These are phyloP conservation scores for Marcusenius ussheri DNA, from an alignment of 2,113 vertebrate genomes.

Conservation along the genomic window DNA sequence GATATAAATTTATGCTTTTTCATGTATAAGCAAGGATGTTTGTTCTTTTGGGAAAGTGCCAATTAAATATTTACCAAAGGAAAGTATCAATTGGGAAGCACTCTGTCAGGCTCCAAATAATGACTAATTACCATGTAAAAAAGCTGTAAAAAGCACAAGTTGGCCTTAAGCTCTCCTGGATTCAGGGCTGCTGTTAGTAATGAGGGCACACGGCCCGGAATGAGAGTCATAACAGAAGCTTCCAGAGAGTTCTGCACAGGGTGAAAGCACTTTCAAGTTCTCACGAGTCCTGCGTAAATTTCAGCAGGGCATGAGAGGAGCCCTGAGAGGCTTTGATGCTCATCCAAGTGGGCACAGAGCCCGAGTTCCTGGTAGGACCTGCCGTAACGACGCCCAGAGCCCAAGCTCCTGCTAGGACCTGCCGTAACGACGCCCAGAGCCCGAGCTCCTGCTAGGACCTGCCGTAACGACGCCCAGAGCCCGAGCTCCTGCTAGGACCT, in stretches of 20 bases:
- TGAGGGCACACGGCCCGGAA: neutral
- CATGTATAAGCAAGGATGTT: neutral
- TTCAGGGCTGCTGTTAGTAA: neutral
- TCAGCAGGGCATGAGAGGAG: neutral
- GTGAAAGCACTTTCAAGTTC: neutral
- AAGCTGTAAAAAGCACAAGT: neutral
- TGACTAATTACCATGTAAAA: neutral
- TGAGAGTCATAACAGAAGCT: neutral
- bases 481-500: neutral
- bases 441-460: neutral
- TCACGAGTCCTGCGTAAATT: neutral
- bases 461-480: neutral
- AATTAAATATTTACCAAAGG: constrained; percentile 6
- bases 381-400: rapidly evolving
- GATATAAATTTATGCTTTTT: neutral
- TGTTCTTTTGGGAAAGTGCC: neutral
- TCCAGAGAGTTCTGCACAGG: neutral
- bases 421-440: neutral
- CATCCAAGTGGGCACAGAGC: neutral
- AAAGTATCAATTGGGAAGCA: neutral
- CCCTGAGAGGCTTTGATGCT: neutral
- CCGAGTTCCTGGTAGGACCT: neutral
- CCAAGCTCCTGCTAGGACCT: neutral
- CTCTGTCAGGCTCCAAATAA: neutral
- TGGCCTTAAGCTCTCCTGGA: neutral